These are phyloP conservation scores for Enhydra lutris DNA, from an alignment of 2,113 vertebrate genomes.

Conservation along the genomic window DNA sequence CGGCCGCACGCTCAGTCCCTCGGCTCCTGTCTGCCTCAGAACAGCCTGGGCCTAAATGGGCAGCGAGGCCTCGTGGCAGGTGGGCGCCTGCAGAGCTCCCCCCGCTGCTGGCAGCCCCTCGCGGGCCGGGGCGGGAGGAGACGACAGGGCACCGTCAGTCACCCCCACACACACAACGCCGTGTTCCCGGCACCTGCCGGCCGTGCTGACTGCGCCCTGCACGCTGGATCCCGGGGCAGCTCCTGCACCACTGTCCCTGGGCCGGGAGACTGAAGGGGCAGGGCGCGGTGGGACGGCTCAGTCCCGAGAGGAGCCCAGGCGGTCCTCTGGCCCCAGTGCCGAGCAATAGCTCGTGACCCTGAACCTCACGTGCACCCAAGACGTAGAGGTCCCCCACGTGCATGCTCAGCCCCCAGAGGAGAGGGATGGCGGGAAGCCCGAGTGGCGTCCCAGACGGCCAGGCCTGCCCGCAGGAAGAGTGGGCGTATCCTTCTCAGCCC, in stretches of 20 bases:
- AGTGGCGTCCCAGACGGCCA: accelerated
- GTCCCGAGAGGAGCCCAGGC: neutral
- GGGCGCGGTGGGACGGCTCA: neutral
- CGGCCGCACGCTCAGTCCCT: conserved; percentile 76
- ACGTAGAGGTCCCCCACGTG: neutral
- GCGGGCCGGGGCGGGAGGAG: neutral
- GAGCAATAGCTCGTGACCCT: accelerated
- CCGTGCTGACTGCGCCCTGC: neutral
- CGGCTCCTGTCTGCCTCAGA: conserved; percentile 67
- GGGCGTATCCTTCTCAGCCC: neutral
- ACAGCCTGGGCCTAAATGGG: conserved; percentile 68
- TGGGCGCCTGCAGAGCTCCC: conserved; percentile 35
- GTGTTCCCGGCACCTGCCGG: neutral
- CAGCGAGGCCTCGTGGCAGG: conserved; percentile 21
- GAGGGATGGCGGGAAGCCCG: neutral
- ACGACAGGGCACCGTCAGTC: no score
- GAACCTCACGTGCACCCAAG: neutral
- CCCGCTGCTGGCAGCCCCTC: neutral
- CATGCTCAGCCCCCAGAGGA: neutral
- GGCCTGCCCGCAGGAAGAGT: neutral
- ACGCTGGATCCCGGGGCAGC: accelerated
- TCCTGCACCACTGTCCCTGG: neutral
- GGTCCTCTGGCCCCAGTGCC: neutral
- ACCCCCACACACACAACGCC: neutral
- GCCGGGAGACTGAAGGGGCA: neutral